Evolutionary conservation across 2,888 invertebrate species (phyloP).

Genomic region (Shargacucullia verbasci): DNA sequence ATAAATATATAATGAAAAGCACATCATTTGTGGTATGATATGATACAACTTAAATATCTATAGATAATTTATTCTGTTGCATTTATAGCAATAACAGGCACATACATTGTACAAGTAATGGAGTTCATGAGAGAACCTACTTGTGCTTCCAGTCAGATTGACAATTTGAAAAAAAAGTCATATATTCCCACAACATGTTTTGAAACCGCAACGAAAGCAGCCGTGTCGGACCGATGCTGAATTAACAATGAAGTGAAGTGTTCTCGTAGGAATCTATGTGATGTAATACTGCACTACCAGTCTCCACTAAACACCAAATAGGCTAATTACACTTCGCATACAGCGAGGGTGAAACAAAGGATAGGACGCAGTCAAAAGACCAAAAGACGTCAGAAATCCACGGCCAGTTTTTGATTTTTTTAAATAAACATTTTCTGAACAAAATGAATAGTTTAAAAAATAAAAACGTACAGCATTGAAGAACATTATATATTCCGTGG

Average conservation of each 20-base stretch:
- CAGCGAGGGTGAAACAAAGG: slow-evolving; percentile 3
- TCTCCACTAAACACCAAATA: slow-evolving; percentile 2
- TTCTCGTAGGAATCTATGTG: slow-evolving; percentile 10
- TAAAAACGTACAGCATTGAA: not conserved
- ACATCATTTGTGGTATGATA: no score
- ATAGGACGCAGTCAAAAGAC: not conserved
- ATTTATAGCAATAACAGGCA: not conserved
- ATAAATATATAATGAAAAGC: no score
- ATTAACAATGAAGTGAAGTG: slow-evolving; percentile 33
- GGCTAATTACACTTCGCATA: not conserved
- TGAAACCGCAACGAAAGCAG: slow-evolving; percentile 19
- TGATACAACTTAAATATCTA: no score
- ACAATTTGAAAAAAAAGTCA: slow-evolving; percentile 17
- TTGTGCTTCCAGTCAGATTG: slow-evolving; percentile 9
- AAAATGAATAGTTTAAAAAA: no score
- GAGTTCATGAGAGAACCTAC: not conserved
- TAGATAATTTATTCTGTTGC: no score
- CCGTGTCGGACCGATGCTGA: slow-evolving; percentile 17
- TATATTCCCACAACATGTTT: slow-evolving; percentile 24
- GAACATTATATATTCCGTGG: slow-evolving; percentile 11
- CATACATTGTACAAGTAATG: slow-evolving; percentile 7
- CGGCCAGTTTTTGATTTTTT: no score
- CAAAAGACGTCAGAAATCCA: not conserved
- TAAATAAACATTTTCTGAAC: no score
- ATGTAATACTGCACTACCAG: slow-evolving; percentile 4